These are phyloP conservation scores for Chelonus formosanus DNA, from an alignment of 2,888 invertebrate genomes.

Conservation along the genomic window DNA sequence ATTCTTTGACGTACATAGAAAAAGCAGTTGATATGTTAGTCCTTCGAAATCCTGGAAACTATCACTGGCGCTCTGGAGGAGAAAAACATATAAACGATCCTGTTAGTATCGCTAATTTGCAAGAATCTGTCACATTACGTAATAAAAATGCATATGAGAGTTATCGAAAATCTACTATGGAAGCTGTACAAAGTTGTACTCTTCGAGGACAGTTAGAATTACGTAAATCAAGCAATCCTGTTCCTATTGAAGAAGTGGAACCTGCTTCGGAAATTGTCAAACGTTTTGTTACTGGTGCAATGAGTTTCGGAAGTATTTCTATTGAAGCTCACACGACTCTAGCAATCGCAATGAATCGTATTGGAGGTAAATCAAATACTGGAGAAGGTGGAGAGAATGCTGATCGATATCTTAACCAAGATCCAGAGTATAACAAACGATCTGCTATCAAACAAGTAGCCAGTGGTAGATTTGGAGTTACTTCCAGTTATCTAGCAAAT, in stretches of 20 bases:
- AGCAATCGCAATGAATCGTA: constrained; percentile 96
- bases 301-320: constrained; percentile 98
- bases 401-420: constrained; percentile 72
- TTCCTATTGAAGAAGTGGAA: constrained; percentile 90
- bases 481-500: constrained; percentile 95
- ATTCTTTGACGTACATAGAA: constrained; percentile 78
- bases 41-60: constrained; percentile 89
- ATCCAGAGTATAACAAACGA: constrained; percentile 82
- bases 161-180: constrained; percentile 85
- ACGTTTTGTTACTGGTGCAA: constrained; percentile 88
- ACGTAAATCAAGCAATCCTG: constrained; percentile 77
- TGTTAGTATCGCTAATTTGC: constrained; percentile 75
- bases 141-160: constrained; percentile 84
- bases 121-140: constrained; percentile 88
- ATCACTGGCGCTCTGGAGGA: constrained; percentile 97
- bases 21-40: constrained; percentile 76
- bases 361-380: constrained; percentile 98
- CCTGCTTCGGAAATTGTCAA: constrained; percentile 95
- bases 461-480: constrained; percentile 97
- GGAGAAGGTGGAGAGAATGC: constrained; percentile 95
- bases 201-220: constrained; percentile 93
- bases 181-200: constrained; percentile 86
- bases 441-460: constrained; percentile 99
- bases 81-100: constrained; percentile 99
- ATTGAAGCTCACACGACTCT: constrained; percentile 94